Percentiles rank a stretch among this genome's conserved stretches.
These are phyloP conservation scores for Jordanella pulchra DNA, from an alignment of 2,797 vertebrate species.

Conservation along the genomic window DNA sequence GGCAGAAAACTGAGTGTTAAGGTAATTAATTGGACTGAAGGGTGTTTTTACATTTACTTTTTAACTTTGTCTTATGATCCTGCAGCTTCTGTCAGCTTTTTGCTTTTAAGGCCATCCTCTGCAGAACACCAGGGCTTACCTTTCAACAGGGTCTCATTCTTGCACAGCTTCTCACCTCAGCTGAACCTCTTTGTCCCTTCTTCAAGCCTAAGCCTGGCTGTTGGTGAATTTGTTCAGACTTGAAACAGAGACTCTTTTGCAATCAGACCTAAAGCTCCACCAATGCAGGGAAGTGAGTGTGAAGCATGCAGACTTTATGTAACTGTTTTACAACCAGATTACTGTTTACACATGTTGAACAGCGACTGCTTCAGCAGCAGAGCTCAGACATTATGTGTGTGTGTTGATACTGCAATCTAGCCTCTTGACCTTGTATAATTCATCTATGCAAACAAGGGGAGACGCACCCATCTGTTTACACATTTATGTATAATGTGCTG, in stretches of 20 bases:
- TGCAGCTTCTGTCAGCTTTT: background rate
- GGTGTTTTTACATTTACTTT: background rate
- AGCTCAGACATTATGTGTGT: background rate
- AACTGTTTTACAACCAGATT: background rate
- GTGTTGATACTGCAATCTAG: conserved; percentile 21
- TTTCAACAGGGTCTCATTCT: background rate
- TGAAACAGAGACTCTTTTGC: conserved; percentile 66
- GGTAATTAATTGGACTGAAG: background rate
- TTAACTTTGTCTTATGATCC: background rate
- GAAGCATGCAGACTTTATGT: conserved; percentile 13
- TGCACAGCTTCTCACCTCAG: conserved; percentile 30
- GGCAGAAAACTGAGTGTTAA: background rate
- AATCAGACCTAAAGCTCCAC: conserved; percentile 55
- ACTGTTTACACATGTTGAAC: background rate
- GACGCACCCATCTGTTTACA: conserved; percentile 38
- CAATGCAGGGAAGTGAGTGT: conserved; percentile 30
- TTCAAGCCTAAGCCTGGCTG: background rate
- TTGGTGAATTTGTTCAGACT: conserved; percentile 68
- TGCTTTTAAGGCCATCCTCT: background rate
- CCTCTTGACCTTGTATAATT: conserved; percentile 12
- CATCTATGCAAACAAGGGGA: conserved; percentile 19
- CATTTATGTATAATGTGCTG: background rate
- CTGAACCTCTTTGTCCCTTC: conserved; percentile 24
- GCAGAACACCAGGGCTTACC: background rate
- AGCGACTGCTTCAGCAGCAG: conserved; percentile 1